Percentiles rank a stretch among this genome's conserved stretches.
Evolutionary conservation across 2,797 vertebrate species (phyloP).

Genomic region (Trachurus trachurus): DNA sequence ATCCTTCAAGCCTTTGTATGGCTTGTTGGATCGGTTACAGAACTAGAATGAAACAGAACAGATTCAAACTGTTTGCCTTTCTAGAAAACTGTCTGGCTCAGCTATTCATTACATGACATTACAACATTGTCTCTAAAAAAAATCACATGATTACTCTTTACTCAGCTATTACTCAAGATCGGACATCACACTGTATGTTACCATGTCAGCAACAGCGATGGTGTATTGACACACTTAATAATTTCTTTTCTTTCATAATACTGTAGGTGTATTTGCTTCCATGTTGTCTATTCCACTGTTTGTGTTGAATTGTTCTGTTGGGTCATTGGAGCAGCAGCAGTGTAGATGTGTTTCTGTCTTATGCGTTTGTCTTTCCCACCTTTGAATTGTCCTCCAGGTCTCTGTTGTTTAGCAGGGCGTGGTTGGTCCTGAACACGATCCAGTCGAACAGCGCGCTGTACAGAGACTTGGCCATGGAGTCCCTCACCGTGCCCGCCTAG

Average conservation of each 20-base stretch:
- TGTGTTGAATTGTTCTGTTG: background rate
- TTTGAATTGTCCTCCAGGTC: conserved; percentile 93
- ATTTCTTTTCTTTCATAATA: background rate
- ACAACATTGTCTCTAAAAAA: too few relatives aligned
- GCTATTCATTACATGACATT: background rate
- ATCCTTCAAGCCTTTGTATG: background rate
- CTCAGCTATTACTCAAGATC: background rate
- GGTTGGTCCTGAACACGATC: conserved; percentile 99
- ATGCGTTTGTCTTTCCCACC: conserved; percentile 79
- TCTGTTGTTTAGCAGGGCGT: conserved; percentile 95
- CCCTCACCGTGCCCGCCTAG: conserved; percentile 93
- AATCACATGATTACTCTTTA: background rate
- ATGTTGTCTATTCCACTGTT: too few relatives aligned
- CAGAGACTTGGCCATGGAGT: conserved; percentile 98
- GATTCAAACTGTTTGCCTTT: too few relatives aligned
- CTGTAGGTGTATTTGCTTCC: conserved; percentile 2
- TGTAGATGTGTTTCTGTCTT: background rate
- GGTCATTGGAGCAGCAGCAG: background rate
- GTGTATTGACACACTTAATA: background rate
- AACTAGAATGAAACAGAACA: too few relatives aligned
- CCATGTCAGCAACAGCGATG: background rate
- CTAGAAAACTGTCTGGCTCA: background rate
- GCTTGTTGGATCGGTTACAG: background rate
- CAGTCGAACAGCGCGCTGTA: conserved; percentile 98
- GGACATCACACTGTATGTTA: background rate